Evolutionary conservation across 2,888 invertebrate species (phyloP), one percentile per base, ranked within the genome.

Genomic region (Dryococelus australis): DNA sequence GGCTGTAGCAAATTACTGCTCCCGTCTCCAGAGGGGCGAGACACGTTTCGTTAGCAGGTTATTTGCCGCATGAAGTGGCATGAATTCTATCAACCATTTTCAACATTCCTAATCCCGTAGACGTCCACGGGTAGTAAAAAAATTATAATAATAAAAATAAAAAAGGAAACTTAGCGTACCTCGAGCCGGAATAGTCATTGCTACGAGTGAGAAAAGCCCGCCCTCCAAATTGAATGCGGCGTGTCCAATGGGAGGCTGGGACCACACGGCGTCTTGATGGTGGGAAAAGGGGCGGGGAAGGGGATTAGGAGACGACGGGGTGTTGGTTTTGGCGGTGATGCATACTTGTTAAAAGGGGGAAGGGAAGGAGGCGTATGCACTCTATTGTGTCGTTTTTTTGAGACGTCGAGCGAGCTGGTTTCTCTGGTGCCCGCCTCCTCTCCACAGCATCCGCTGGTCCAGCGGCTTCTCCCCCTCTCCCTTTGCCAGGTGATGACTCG

Each of bases 281-380:
- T 5, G 51, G 51, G 51, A 8, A 51, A n/a, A 24, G 20, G 24
- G 65, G 65, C 0, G 8, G 65, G 16, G n/a, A n/a, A n/a, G n/a
- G 24, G n/a, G 65, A 16, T 0, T 8, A 65, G 24, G 16, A 24
- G n/a, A 65, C 65, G 65, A n/a, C 65, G 65, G n/a, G 65, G 65
- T 65, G 65, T 65, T 65, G 65, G 65, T 65, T 65, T 65, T 65
- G 65, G 65, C 65, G 65, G 65, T 65, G 65, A 65, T 65, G 65
- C 65, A 24, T 65, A 65, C 65, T 65, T 65, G 65, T 16, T 65
- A 65, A n/a, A 20, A 1, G n/a, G 65, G 20, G 65, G 6, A n/a
- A 24, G 65, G 65, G 24, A n/a, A 6, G 6, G 65, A 65, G 65
- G 65, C 6, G n/a, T 24, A 8, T 65, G 6, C 16, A 20, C 24